phyloP scores from a whole-genome alignment of 2,888 invertebrate genomes.

The Podotricha telesiphe region DNA sequence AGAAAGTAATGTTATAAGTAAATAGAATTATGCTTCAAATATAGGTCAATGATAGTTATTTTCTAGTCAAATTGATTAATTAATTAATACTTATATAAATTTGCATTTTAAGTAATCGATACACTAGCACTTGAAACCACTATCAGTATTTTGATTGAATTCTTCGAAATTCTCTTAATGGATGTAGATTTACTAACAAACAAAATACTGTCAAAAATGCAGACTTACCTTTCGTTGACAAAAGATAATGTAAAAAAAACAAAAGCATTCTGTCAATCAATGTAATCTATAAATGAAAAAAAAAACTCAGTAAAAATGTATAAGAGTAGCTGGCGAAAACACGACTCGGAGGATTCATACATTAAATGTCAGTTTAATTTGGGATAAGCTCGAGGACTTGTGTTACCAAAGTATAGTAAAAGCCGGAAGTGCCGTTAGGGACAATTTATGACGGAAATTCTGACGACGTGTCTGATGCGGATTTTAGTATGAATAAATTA shows the following conservation, averaged over 20 bases:
- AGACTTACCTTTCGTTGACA: too few relatives aligned
- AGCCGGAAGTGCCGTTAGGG: conserved; percentile 48
- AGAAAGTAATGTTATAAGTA: background rate
- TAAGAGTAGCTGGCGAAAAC: conserved; percentile 33
- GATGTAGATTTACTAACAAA: too few relatives aligned
- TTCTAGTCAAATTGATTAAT: background rate
- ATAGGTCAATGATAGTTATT: background rate
- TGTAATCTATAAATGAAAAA: background rate
- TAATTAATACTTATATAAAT: background rate
- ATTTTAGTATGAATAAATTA: conserved; percentile 30
- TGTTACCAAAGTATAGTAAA: conserved; percentile 34
- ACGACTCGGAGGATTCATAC: conserved; percentile 40
- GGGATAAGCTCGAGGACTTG: conserved; percentile 42
- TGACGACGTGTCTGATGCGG: conserved; percentile 32
- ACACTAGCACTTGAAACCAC: background rate
- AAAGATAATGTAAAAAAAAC: too few relatives aligned
- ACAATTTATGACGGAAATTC: conserved; percentile 37
- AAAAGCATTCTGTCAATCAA: background rate
- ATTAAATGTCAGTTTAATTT: conserved; percentile 48
- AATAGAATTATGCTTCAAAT: background rate
- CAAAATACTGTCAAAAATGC: too few relatives aligned
- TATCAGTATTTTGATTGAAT: background rate
- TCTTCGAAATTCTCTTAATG: background rate
- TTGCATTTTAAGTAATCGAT: background rate
- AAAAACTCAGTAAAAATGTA: background rate